Percentiles rank a stretch among this genome's conserved stretches.
Conservation (phyloP, 1,140 invertebrate species). For the Cecropterus lyciades region DNA sequence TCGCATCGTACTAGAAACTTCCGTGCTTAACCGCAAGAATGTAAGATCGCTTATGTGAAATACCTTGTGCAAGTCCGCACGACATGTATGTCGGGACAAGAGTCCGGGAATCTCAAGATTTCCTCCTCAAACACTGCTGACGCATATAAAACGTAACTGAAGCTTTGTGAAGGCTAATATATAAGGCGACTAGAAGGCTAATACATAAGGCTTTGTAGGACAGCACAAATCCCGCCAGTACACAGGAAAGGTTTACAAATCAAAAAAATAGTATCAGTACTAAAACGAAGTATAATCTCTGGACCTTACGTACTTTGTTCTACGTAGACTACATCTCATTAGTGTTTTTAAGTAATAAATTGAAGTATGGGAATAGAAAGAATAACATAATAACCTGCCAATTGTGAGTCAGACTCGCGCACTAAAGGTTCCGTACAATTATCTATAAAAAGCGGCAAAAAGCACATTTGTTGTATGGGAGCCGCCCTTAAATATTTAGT, state of each 20-base stretch:
- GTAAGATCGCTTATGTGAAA: slow-evolving; percentile 30
- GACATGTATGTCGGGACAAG: slow-evolving; percentile 16
- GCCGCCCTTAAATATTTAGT: too few relatives aligned
- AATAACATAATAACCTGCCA: too few relatives aligned
- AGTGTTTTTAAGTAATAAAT: too few relatives aligned
- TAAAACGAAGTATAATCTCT: background rate
- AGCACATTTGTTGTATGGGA: too few relatives aligned
- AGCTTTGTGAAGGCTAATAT: slow-evolving; percentile 10
- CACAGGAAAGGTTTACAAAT: background rate
- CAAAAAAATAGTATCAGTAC: background rate
- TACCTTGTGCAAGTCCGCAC: slow-evolving; percentile 27
- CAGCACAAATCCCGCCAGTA: background rate
- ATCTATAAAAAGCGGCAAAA: too few relatives aligned
- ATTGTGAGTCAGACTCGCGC: too few relatives aligned
- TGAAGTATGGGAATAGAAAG: too few relatives aligned
- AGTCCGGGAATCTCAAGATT: slow-evolving; percentile 19
- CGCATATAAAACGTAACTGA: slow-evolving; percentile 15
- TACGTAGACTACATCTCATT: too few relatives aligned
- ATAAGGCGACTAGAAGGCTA: slow-evolving; percentile 9
- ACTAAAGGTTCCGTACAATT: too few relatives aligned
- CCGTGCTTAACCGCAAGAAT: background rate
- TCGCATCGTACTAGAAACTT: background rate
- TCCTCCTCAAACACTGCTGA: slow-evolving; percentile 22
- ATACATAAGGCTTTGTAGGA: slow-evolving; percentile 2
- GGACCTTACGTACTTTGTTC: too few relatives aligned